Evolutionary conservation across 2,888 invertebrate genomes (phyloP), one percentile per base, ranked within the genome.

Genomic region (Diplazon laetatorius): DNA sequence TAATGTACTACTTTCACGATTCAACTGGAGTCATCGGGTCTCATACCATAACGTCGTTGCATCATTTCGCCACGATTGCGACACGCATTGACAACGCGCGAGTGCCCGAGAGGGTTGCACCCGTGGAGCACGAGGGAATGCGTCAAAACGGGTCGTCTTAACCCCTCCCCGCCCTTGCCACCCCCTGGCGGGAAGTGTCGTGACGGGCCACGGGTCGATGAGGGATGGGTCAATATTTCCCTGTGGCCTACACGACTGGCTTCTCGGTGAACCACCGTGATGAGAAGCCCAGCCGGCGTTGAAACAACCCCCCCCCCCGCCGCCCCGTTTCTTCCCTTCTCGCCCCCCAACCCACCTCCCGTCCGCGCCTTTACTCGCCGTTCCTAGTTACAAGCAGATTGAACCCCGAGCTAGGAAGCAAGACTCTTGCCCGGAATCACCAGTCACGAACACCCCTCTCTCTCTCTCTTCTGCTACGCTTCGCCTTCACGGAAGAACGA

Each of bases 141-240:
- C 39, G 44, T 59, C n/a, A 22, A 39, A 35, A n/a, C n/a, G 48
- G 35, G 55, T 60, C 46, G 50, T 55, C 76, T 65, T 78, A 70
- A n/a, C n/a, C n/a, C n/a, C n/a, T n/a, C n/a, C n/a, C n/a, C n/a
- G n/a, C n/a, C n/a, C n/a, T n/a, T n/a, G n/a, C n/a, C 20, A 63
- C 70, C 65, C 59, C 70, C 37, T 37, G 70, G 30, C 6, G 4
- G 59, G 50, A 78, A 60, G 74, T 78, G 74, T 70, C 74, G 25
- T 50, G 63, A 30, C 52, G n/a, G n/a, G 74, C 59, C 39, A 18
- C 50, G 63, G 70, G 52, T 78, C 74, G 78, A 78, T 78, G 69
- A 70, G 69, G 65, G 69, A 78, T 74, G 69, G 74, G 78, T 78
- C 78, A 78, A 78, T 78, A 78, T 78, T 78, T 70, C 50, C 69